Evolutionary conservation across 2,113 vertebrate species (phyloP).

Genomic region (Bubo scandiacus): DNA sequence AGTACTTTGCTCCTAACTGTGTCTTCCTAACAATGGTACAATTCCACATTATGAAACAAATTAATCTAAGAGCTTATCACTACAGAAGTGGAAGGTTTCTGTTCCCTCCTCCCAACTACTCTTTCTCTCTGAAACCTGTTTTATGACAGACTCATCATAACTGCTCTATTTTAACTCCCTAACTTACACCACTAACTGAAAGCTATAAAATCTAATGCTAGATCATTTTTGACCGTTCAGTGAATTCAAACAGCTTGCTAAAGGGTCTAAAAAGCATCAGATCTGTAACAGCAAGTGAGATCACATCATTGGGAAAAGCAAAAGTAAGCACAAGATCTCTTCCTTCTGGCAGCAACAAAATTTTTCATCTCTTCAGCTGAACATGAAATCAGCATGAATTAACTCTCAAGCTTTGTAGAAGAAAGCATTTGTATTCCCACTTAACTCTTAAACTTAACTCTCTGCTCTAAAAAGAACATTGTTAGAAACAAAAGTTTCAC

Average conservation of each 20-base stretch:
- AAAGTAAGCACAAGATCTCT: background rate
- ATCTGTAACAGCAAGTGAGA: background rate
- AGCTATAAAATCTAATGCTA: background rate
- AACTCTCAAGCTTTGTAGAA: background rate
- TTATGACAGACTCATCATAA: background rate
- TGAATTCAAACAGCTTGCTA: background rate
- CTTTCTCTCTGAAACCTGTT: background rate
- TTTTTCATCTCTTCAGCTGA: background rate
- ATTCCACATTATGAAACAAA: background rate
- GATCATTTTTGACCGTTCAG: background rate
- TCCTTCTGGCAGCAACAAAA: background rate
- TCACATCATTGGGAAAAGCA: background rate
- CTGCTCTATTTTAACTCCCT: background rate
- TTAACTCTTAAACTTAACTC: background rate
- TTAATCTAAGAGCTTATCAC: background rate
- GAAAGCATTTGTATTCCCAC: background rate
- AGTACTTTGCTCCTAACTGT: background rate
- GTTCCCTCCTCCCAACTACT: background rate
- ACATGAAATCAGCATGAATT: background rate
- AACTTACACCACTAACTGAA: background rate
- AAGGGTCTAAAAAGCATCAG: background rate
- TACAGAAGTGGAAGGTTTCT: background rate
- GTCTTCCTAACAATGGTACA: background rate
- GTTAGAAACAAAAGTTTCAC: background rate
- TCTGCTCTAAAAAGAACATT: background rate